phyloP scores from a whole-genome alignment of 1,140 invertebrate species.

The Aphidius gifuensis region DNA sequence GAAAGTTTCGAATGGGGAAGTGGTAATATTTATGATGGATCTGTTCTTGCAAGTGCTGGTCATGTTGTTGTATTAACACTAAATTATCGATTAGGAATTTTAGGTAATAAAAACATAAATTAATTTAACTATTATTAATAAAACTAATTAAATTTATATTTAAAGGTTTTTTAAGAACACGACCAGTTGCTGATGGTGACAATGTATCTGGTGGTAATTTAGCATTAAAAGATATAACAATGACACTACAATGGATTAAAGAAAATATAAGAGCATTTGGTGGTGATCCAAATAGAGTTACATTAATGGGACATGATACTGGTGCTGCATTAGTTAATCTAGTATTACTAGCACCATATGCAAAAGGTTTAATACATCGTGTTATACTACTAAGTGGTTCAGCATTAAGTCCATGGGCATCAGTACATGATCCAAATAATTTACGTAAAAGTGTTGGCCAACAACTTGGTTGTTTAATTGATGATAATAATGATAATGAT shows the following conservation, averaged over 20 bases:
- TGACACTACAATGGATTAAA: constrained; percentile 72
- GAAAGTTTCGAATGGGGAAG: constrained; percentile 84
- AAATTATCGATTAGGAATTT: constrained; percentile 83
- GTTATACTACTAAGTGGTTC: constrained; percentile 85
- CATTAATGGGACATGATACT: constrained; percentile 82
- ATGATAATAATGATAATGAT: constrained; percentile 40
- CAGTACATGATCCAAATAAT: constrained; percentile 70
- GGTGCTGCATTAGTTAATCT: constrained; percentile 83
- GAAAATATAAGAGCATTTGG: constrained; percentile 77
- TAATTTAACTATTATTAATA: neutral
- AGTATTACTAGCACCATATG: constrained; percentile 72
- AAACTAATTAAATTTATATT: constrained; percentile 12
- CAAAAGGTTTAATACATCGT: constrained; percentile 79
- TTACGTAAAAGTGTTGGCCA: constrained; percentile 70
- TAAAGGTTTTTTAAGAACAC: constrained; percentile 70
- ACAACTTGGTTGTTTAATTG: constrained; percentile 62
- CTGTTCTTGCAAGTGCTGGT: constrained; percentile 81
- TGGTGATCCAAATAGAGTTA: constrained; percentile 76
- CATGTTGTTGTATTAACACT: constrained; percentile 86
- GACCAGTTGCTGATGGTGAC: constrained; percentile 55
- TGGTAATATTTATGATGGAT: constrained; percentile 82
- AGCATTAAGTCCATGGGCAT: constrained; percentile 78
- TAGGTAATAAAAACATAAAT: constrained; percentile 63
- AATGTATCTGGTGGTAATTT: constrained; percentile 62
- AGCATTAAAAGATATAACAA: constrained; percentile 71